Evolutionary conservation across 2,888 invertebrate genomes (phyloP).

Genomic region (Agriopis marginaria): DNA sequence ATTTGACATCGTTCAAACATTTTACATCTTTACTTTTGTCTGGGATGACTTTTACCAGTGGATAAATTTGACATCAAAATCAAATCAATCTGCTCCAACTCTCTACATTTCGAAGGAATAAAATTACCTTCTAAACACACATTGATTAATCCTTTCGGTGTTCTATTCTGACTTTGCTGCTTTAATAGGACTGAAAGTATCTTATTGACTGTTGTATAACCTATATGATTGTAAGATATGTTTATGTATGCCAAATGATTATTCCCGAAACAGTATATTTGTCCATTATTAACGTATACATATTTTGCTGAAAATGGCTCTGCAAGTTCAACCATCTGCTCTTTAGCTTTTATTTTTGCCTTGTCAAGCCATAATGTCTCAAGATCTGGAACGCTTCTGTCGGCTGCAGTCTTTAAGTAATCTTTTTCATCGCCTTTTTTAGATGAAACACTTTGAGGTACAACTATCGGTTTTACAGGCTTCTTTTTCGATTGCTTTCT

Average conservation of each 20-base stretch:
- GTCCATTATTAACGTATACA: neutral
- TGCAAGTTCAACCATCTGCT: neutral
- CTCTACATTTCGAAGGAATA: neutral
- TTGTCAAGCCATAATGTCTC: conserved; percentile 5
- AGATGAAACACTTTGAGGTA: neutral
- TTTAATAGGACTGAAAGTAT: neutral
- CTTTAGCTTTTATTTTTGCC: conserved; percentile 6
- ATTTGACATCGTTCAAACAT: too few species aligned
- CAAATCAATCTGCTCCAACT: neutral
- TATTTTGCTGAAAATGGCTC: conserved; percentile 5
- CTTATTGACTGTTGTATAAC: conserved; percentile 6
- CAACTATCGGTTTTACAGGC: neutral
- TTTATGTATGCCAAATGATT: conserved; percentile 13
- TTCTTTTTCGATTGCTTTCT: conserved; percentile 6
- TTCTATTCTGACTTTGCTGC: neutral
- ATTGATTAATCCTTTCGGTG: conserved; percentile 5
- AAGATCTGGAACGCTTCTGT: conserved; percentile 1
- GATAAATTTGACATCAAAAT: conserved; percentile 1
- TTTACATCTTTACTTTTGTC: too few species aligned
- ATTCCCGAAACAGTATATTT: conserved; percentile 3
- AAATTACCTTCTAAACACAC: conserved; percentile 11
- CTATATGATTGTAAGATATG: conserved; percentile 10
- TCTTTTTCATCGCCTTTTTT: conserved; percentile 6
- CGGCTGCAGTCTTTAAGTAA: neutral
- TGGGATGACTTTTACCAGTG: neutral